Percentiles rank a stretch among this genome's conserved stretches.
Conservation (phyloP, 2,888 invertebrate species). For the Epirrhoe alternata region DNA sequence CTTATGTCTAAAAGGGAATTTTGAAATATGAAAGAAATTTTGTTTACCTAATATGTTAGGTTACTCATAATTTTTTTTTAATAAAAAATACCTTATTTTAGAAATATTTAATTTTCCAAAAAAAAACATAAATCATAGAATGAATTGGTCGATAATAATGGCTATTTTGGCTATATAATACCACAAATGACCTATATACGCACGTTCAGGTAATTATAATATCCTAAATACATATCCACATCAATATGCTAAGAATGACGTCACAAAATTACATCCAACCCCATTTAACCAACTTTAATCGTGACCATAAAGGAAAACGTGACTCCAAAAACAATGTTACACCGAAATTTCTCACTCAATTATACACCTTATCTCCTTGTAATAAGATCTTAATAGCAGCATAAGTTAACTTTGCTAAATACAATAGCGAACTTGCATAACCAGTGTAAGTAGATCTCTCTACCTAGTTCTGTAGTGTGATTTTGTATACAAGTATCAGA, state of each 20-base stretch:
- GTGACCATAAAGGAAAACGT: constrained; percentile 59
- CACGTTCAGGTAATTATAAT: constrained; percentile 23
- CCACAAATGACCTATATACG: constrained; percentile 11
- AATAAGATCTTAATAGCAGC: constrained; percentile 40
- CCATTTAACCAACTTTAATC: constrained; percentile 61
- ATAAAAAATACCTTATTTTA: too few species aligned
- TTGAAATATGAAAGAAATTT: too few species aligned
- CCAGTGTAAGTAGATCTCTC: constrained; percentile 46
- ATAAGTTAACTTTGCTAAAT: constrained; percentile 44
- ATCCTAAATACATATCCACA: constrained; percentile 38
- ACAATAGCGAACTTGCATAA: constrained; percentile 49
- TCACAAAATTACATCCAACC: constrained; percentile 60
- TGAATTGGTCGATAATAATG: too few species aligned
- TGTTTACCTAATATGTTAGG: too few species aligned
- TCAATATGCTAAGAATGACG: constrained; percentile 60
- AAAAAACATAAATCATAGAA: background rate
- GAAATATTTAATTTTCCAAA: too few species aligned
- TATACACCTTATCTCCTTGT: constrained; percentile 43
- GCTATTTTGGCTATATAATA: background rate
- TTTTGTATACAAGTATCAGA: constrained; percentile 23
- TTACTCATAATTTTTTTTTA: too few species aligned
- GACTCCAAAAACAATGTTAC: constrained; percentile 52
- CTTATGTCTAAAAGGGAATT: too few species aligned
- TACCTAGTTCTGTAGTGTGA: constrained; percentile 24
- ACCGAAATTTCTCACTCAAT: constrained; percentile 41